phyloP scores from a whole-genome alignment of 64 coral and sea anemone species.

The Dendronephthya gigantea region DNA sequence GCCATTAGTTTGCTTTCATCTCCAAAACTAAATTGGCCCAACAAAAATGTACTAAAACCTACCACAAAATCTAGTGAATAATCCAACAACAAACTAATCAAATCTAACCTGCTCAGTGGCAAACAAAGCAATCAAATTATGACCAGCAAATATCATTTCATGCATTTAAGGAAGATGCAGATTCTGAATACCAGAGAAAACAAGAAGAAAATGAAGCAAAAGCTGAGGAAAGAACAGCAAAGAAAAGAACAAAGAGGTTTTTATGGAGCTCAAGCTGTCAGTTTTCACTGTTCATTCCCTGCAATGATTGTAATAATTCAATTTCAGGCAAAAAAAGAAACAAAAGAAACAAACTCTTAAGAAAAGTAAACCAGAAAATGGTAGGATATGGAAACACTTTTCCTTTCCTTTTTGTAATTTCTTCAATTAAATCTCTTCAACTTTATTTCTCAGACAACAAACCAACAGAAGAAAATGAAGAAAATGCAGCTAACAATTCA shows the following conservation, averaged over 20 bases:
- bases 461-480: background rate
- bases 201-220: constrained; percentile 69
- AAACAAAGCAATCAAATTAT: too few species aligned
- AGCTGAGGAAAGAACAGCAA: constrained; percentile 90
- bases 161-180: constrained; percentile 44
- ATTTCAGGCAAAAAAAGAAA: background rate
- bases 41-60: too few species aligned
- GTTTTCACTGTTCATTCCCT: background rate
- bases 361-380: background rate
- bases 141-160: background rate
- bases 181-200: constrained; percentile 75
- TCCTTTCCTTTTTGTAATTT: background rate
- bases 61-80: too few species aligned
- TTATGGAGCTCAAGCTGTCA: background rate
- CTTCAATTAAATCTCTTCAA: too few species aligned
- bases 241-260: constrained; percentile 98
- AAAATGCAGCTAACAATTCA: background rate
- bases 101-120: too few species aligned
- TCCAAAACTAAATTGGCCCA: too few species aligned
- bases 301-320: background rate
- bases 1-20: too few species aligned
- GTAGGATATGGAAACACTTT: background rate
- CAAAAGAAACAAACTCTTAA: background rate
- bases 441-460: background rate
- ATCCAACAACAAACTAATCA: too few species aligned